A percentile compares a stretch with the other conserved stretches of the same genome.
Evolutionary conservation across 2,888 invertebrate genomes (phyloP).

Genomic region (Scaeva pyrastri): DNA sequence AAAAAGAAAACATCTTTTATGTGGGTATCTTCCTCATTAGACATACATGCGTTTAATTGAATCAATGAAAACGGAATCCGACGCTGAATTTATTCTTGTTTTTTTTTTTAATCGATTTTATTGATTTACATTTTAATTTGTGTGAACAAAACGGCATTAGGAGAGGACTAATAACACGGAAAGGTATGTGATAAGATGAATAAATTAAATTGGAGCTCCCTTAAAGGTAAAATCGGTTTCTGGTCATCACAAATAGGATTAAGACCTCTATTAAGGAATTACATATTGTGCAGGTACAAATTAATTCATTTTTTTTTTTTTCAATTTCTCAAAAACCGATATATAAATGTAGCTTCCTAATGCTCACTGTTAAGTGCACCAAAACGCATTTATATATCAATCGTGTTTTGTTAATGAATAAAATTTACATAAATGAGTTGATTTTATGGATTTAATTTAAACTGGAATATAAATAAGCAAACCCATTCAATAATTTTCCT

Average conservation of each 20-base stretch:
- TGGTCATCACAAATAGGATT: slow-evolving; percentile 7
- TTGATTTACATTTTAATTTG: slow-evolving; percentile 66
- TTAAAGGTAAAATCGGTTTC: background rate
- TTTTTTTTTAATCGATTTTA: background rate
- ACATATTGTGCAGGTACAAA: slow-evolving; percentile 20
- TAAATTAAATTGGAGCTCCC: background rate
- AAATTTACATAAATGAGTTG: slow-evolving; percentile 25
- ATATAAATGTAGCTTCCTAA: background rate
- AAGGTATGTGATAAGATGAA: background rate
- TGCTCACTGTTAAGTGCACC: background rate
- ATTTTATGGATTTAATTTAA: background rate
- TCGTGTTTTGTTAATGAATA: background rate
- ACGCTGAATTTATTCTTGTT: slow-evolving; percentile 50
- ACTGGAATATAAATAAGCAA: background rate
- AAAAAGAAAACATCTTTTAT: slow-evolving; percentile 10
- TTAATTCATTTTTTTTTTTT: slow-evolving; percentile 9
- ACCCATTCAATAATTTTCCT: no score
- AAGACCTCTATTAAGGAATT: slow-evolving; percentile 3
- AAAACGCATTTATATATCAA: background rate
- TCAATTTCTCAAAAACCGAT: background rate
- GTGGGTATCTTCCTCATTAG: slow-evolving; percentile 44
- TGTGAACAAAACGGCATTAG: slow-evolving; percentile 4
- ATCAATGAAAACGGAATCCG: slow-evolving; percentile 44
- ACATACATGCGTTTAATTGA: slow-evolving; percentile 43
- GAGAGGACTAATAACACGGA: no score